These are phyloP conservation scores for Phyto melanocephala DNA, from an alignment of 2,888 invertebrate genomes.

Conservation along the genomic window DNA sequence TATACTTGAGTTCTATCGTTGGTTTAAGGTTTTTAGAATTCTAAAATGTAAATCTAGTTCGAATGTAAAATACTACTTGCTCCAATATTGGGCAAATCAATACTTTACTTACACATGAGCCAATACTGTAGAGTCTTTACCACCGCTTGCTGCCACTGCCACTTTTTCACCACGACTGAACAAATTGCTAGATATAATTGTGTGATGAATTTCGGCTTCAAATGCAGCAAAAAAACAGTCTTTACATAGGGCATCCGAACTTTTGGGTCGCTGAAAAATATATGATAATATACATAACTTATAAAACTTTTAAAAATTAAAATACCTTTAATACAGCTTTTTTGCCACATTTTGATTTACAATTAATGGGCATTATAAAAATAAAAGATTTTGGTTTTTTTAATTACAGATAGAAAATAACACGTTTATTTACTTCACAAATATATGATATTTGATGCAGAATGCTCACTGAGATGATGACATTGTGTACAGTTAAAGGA, in stretches of 20 bases:
- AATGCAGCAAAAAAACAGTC: slow-evolving; percentile 96
- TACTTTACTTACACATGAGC: slow-evolving; percentile 84
- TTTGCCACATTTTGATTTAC: slow-evolving; percentile 86
- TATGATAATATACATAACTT: slow-evolving; percentile 10
- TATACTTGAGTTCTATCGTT: no score
- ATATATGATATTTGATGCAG: background rate
- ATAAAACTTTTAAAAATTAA: slow-evolving; percentile 84
- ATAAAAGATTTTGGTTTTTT: background rate
- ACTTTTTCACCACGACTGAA: slow-evolving; percentile 92
- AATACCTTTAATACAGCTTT: slow-evolving; percentile 87
- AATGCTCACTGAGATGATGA: background rate
- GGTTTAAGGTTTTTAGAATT: no score
- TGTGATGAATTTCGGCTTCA: slow-evolving; percentile 96
- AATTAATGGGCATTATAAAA: slow-evolving; percentile 83
- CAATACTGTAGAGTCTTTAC: slow-evolving; percentile 98
- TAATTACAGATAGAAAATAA: background rate
- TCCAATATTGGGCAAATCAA: no score
- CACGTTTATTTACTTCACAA: slow-evolving; percentile 50
- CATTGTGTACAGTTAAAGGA: background rate
- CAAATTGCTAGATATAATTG: slow-evolving; percentile 88
- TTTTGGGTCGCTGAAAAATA: slow-evolving; percentile 88
- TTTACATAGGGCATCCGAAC: slow-evolving; percentile 94
- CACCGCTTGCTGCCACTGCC: slow-evolving; percentile 95
- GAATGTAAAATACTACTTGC: no score
- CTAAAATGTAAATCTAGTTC: no score